Evolutionary conservation across 2,113 vertebrate species (phyloP), one percentile per base, ranked within the genome.

Genomic region (Callithrix jacchus): DNA sequence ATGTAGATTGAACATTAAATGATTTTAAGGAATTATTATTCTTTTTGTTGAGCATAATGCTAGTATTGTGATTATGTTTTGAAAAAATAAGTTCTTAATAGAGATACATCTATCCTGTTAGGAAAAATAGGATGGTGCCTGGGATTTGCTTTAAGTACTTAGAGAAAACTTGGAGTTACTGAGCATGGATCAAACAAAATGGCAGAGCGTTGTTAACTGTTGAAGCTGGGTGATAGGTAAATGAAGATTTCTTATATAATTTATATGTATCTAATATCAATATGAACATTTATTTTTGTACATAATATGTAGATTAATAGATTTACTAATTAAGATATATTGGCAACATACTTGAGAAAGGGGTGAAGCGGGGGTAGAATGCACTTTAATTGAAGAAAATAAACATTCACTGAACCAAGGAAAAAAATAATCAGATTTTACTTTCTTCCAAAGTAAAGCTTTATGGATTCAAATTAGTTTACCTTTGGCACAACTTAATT

Each of bases 361-460:
- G 47, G 20, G 32, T 8, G 35, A 12, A 73, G 1, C 12, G 8
- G 42, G 45, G 30, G 8, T 6, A 27, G 6, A 45, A 42, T 74
- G 16, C 40, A 5, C 18, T 87, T 90, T 40, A 73, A 70, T 17
- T 47, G 56, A 91, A 91, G 35, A 87, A 58, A 87, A 89, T 64
- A 87, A 89, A 58, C 37, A 35, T 71, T 68, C 61, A 2, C 52
- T 64, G 45, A 81, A 83, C 47, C 10, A 52, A 91, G 23, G 74
- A 54, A n/a, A 82, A 47, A 56, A 90, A 52, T 30, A 27, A 56
- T 18, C 30, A 49, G 12, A 71, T 86, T 82, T 91, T 45, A 52
- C 58, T 94, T 86, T 42, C 35, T 94, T 79, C 54, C 64, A 14
- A 97, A 88, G 40, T 89, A 89, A 83, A 87, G 4, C 42, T 92